These are phyloP conservation scores for Sinotaia quadrata DNA, from an alignment of 2,888 invertebrate genomes.

Conservation along the genomic window DNA sequence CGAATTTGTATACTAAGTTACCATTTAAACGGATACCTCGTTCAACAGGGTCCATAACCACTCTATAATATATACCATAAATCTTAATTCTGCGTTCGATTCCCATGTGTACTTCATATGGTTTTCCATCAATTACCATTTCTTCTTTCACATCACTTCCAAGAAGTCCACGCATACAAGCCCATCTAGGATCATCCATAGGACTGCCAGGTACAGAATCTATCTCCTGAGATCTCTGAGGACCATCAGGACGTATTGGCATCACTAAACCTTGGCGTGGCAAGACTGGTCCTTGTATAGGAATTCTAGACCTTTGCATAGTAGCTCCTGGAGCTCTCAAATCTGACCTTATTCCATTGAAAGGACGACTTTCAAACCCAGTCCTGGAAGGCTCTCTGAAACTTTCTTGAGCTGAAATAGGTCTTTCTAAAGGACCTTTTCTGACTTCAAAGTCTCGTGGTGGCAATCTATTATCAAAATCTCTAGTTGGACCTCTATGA, in stretches of 20 bases:
- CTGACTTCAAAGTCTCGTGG: conserved; percentile 24
- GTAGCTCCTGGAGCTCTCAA: background rate
- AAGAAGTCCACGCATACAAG: conserved; percentile 47
- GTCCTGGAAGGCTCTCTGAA: background rate
- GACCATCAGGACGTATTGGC: background rate
- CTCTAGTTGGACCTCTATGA: conserved; percentile 20
- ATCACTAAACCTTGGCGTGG: background rate
- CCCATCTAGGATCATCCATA: conserved; percentile 54
- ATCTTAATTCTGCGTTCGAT: conserved; percentile 39
- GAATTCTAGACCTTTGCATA: conserved; percentile 7
- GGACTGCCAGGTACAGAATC: conserved; percentile 22
- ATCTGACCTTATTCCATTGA: conserved; percentile 17
- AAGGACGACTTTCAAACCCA: conserved; percentile 6
- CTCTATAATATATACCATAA: conserved; percentile 40
- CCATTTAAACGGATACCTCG: conserved; percentile 62
- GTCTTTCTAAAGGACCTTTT: background rate
- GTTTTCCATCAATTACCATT: conserved; percentile 63
- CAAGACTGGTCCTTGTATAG: conserved; percentile 1
- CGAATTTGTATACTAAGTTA: conserved; percentile 61
- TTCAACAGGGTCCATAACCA: conserved; percentile 55
- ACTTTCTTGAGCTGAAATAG: background rate
- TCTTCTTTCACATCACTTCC: conserved; percentile 58
- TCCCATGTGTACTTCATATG: conserved; percentile 60
- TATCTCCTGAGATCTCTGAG: background rate
- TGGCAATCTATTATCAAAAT: conserved; percentile 26